A percentile compares a stretch with the other conserved stretches of the same genome.
Conservation (phyloP, 2,888 invertebrate genomes). For the Tethea ocularis region DNA sequence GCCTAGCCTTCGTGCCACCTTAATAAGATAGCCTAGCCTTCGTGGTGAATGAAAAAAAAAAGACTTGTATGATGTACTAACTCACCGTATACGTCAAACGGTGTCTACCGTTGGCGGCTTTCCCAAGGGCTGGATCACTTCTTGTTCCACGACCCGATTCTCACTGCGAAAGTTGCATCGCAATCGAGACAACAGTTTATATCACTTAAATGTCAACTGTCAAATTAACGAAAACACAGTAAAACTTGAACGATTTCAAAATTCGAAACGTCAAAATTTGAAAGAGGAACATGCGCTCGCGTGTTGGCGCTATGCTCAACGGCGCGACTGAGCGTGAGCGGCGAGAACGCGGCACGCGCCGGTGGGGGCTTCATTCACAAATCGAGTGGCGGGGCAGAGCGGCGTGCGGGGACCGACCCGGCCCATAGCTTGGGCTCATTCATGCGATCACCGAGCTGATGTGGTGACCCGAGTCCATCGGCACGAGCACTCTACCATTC, state of each 20-base stretch:
- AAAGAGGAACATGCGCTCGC: conserved; percentile 65
- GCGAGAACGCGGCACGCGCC: conserved; percentile 75
- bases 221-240: conserved; percentile 46
- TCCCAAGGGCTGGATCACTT: conserved; percentile 57
- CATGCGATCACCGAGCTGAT: conserved; percentile 60
- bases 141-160: conserved; percentile 34
- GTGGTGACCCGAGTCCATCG: conserved; percentile 37
- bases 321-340: conserved; percentile 73
- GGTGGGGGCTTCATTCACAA: conserved; percentile 81
- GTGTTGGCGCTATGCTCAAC: conserved; percentile 70
- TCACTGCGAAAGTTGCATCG: conserved; percentile 47
- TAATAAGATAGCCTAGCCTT: conserved; percentile 55
- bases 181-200: conserved; percentile 33
- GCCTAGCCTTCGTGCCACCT: conserved; percentile 73
- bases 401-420: conserved; percentile 51
- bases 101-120: conserved; percentile 60
- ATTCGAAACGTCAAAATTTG: conserved; percentile 67
- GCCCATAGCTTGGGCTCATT: conserved; percentile 59
- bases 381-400: conserved; percentile 67
- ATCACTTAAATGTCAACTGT: conserved; percentile 48
- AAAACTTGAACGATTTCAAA: conserved; percentile 62
- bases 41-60: conserved; percentile 51
- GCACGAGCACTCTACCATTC: conserved; percentile 37
- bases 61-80: conserved; percentile 47
- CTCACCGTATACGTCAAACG: conserved; percentile 72